Base-by-base conservation (phyloP, 92 coral and sea anemone genomes). In the Porites rus region DNA sequence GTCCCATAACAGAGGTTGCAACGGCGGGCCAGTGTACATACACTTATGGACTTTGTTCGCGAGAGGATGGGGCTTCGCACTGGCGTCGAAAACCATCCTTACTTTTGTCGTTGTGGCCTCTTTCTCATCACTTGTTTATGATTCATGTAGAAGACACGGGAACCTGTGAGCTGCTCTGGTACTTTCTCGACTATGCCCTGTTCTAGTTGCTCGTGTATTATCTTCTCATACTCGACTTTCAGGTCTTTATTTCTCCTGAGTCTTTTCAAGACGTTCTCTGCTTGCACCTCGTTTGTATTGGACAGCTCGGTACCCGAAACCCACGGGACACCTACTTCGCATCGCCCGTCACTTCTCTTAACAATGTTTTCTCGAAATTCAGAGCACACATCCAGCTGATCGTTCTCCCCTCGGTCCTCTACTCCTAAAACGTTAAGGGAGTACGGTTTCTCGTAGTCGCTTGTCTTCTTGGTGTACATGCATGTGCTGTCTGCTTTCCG, bases 241-340 rank as follows among this genome's bases (percentile, higher is more conserved):
- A 85, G 46, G 18, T 69, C 56, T 28, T 31, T 51, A 56, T 86
- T 86, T 65, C 65, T 87, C 43, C 65, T 53, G 21, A 75, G 79
- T 72, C 79, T 90, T 66, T 86, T 58, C 70, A 53, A 90, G 69
- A 21, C 90, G 78, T 77, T 82, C 69, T 51, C 88, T 82, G 79
- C 91, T 86, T 69, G 76, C 74, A 46, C 60, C 76, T 86, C 84
- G 58, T 90, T 90, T 10, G 84, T 91, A 16, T 83, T 70, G 17
- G 58, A 51, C 12, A 91, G 56, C 22, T 84, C 21, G 77, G 86
- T 69, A 13, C 89, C 94, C 51, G 91, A 91, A 43, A 91, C 72
- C 91, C 89, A 91, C 1, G 91, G 94, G 13, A 91, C 88, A 13
- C 63, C 50, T 13, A 91, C 94, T 83, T 80, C 91, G 61, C 80